Percentiles rank a stretch among this genome's conserved stretches.
Evolutionary conservation across 2,888 invertebrate genomes (phyloP).

Genomic region (Leucophenga maculata): DNA sequence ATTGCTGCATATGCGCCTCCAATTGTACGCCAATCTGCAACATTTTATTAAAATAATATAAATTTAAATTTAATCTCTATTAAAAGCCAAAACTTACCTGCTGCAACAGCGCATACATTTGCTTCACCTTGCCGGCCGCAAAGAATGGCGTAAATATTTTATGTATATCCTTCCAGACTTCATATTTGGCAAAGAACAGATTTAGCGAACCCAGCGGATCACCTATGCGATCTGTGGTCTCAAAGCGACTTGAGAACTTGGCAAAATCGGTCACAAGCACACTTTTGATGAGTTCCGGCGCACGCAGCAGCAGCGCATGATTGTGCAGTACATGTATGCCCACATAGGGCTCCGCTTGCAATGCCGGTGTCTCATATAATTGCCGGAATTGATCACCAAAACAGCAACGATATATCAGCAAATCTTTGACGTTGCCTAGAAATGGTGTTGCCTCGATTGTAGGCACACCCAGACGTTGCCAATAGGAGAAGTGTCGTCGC

Average conservation of each 20-base stretch:
- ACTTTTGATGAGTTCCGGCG: constrained; percentile 72
- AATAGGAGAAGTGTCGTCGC: constrained; percentile 52
- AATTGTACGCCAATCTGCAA: constrained; percentile 58
- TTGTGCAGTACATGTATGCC: constrained; percentile 72
- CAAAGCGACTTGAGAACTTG: constrained; percentile 65
- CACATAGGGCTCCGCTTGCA: constrained; percentile 54
- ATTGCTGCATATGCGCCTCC: constrained; percentile 52
- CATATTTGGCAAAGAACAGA: constrained; percentile 72
- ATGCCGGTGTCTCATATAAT: constrained; percentile 58
- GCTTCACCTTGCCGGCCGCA: constrained; percentile 67
- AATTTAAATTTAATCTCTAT: not conserved
- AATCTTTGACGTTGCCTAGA: constrained; percentile 70
- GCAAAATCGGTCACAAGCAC: constrained; percentile 72
- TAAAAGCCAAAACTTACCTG: constrained; percentile 41
- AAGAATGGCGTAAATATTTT: constrained; percentile 72
- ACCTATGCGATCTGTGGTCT: constrained; percentile 55
- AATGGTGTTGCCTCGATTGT: constrained; percentile 65
- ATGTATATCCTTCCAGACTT: constrained; percentile 71
- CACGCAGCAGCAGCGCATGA: constrained; percentile 70
- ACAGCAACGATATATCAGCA: constrained; percentile 60
- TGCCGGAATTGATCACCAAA: constrained; percentile 65
- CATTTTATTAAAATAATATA: not conserved
- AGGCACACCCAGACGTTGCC: constrained; percentile 63
- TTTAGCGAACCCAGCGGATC: constrained; percentile 71
- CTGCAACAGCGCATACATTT: constrained; percentile 64